Base-by-base conservation (phyloP, 2,797 vertebrate species). In the Geotrypetes seraphini region DNA sequence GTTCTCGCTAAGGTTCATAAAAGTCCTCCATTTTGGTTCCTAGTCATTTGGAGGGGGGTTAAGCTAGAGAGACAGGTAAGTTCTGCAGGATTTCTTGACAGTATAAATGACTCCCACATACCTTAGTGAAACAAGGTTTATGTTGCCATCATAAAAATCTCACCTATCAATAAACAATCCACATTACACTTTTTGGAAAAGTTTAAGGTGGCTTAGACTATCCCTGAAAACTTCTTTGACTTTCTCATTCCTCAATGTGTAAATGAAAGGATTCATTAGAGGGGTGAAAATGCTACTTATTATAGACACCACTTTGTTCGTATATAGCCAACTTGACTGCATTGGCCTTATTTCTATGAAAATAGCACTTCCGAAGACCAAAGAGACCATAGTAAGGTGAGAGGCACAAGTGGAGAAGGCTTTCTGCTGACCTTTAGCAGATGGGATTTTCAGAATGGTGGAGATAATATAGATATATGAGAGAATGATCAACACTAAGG, bases 261-360 rank as follows among this genome's bases (percentile, higher is more conserved):
- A 63, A 22, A 63, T 63, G 29, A 66, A 66, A 2, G 63, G 63
- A 13, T 66, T 66, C 26, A 66, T 16, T 35, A 66, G 50, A 8
- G 53, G 57, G 16, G 49, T 49, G 14, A 66, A 39, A 14, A 63
- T 28, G 18, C 53, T 47, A 10, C 53, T 41, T 5, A 41, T 45
- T 29, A 56, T 57, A 24, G 50, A 53, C 25, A 65, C 45, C 19
- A 45, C 46, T 7, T 60, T 53, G n/a, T 47, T 45, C 10, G 52
- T 36, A 12, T 44, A n/a, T 18, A 52, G 26, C 3, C 31, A 28
- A 19, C 43, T 27, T 10, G 53, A 47, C 12, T 49, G 55, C 5
- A 37, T 28, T 4, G 60, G 45, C 7, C 53, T 55, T 33, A 55
- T 20, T 5, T 52, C 62, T 16, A 58, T 51, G 23, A 51, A 58